phyloP scores from a whole-genome alignment of 53 echinoderm and acorn worm genomes.

The Crossaster papposus region DNA sequence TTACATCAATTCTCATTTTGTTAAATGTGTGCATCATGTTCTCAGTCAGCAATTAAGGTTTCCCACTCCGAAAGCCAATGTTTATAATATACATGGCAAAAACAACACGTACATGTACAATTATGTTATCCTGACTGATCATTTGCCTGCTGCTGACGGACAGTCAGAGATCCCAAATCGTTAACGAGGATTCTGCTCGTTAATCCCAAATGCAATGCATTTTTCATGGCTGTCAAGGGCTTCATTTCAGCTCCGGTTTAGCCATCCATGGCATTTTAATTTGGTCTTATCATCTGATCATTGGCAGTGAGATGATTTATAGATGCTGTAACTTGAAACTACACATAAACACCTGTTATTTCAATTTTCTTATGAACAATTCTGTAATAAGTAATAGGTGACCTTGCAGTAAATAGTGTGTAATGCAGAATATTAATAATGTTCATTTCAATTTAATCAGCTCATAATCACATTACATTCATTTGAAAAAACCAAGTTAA shows the following conservation, averaged over 20 bases:
- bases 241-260: neutral
- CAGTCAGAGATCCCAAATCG: neutral
- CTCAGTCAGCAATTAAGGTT: too few relatives aligned
- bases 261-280: neutral
- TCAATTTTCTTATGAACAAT: too few relatives aligned
- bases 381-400: too few relatives aligned
- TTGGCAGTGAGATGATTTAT: too few relatives aligned
- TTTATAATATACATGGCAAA: neutral
- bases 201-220: neutral
- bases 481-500: too few relatives aligned
- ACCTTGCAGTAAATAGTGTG: too few relatives aligned
- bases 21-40: too few relatives aligned
- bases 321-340: neutral
- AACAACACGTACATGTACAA: neutral
- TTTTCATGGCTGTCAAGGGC: neutral
- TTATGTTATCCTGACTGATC: neutral
- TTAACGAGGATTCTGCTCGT: neutral
- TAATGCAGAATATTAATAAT: too few relatives aligned
- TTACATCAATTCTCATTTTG: too few relatives aligned
- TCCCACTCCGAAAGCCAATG: too few relatives aligned
- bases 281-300: neutral
- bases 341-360: neutral
- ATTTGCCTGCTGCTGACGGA: neutral
- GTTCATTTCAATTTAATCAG: too few relatives aligned
- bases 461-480: too few relatives aligned